Evolutionary conservation across 2,888 invertebrate species (phyloP).

Genomic region (Ectobius pallidus): DNA sequence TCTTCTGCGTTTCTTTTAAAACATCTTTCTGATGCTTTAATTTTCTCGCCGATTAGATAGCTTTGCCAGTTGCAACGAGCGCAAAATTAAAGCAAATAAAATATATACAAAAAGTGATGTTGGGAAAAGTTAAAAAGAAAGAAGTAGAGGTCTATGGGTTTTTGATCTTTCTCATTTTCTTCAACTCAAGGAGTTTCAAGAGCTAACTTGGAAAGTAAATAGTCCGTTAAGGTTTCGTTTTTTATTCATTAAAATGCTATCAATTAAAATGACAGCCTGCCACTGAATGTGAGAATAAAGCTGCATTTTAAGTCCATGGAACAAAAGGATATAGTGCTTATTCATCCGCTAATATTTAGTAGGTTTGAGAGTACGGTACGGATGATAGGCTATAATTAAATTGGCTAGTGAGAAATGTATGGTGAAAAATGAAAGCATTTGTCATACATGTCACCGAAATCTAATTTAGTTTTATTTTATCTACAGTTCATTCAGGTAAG

Average conservation of each 20-base stretch:
- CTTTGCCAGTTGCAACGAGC: slow-evolving; percentile 24
- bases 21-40: slow-evolving; percentile 33
- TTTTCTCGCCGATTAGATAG: slow-evolving; percentile 41
- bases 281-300: slow-evolving; percentile 14
- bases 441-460: too few species aligned
- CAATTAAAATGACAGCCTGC: slow-evolving; percentile 23
- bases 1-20: slow-evolving; percentile 28
- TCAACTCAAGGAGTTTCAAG: slow-evolving; percentile 28
- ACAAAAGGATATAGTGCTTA: neutral
- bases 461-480: too few species aligned
- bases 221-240: slow-evolving; percentile 23
- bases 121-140: slow-evolving; percentile 13
- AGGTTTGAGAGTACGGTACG: neutral
- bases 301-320: neutral
- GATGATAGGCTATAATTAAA: too few species aligned
- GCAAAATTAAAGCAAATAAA: slow-evolving; percentile 30
- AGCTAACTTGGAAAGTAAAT: slow-evolving; percentile 29
- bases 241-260: slow-evolving; percentile 32
- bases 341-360: neutral
- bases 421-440: too few species aligned
- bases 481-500: too few species aligned
- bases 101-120: slow-evolving; percentile 13
- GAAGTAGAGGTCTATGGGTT: slow-evolving; percentile 23
- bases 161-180: slow-evolving; percentile 32
- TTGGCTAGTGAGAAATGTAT: too few species aligned